Conservation (phyloP, 2,797 vertebrate genomes). For the Parauchenoglanis punctatus region DNA sequence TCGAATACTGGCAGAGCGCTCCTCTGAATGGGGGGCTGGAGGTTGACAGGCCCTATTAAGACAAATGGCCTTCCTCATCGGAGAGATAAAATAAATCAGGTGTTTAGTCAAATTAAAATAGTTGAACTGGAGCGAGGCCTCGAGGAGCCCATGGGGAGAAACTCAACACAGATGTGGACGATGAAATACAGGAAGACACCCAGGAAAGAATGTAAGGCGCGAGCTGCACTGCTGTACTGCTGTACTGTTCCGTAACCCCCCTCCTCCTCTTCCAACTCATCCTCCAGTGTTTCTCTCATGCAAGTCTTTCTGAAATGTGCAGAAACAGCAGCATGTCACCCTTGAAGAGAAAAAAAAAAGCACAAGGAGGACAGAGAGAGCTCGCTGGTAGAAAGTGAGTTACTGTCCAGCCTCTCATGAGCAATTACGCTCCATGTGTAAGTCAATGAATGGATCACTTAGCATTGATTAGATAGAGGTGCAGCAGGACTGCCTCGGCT, state of each 20-base stretch:
- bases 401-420: conserved; percentile 79
- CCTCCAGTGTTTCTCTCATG: conserved; percentile 43
- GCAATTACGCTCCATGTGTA: conserved; percentile 81
- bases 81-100: conserved; percentile 99
- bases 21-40: conserved; percentile 92
- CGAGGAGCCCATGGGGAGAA: conserved; percentile 90
- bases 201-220: conserved; percentile 79
- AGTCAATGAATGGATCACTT: conserved; percentile 83
- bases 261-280: conserved; percentile 24
- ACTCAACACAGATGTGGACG: conserved; percentile 98
- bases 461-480: conserved; percentile 80
- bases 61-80: conserved; percentile 98
- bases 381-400: conserved; percentile 69
- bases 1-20: conserved; percentile 88
- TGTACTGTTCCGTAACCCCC: conserved; percentile 64
- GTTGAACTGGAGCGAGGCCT: conserved; percentile 96
- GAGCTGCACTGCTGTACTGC: conserved; percentile 53
- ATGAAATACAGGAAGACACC: conserved; percentile 89
- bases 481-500: conserved; percentile 59
- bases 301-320: conserved; percentile 42
- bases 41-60: conserved; percentile 99
- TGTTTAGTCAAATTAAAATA: conserved; percentile 99
- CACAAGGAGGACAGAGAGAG: conserved; percentile 53
- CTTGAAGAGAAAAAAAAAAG: conserved; percentile 42
- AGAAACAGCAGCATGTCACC: conserved; percentile 73